Evolutionary conservation across 2,797 vertebrate genomes (phyloP).

Genomic region (Pagetopsis macropterus): DNA sequence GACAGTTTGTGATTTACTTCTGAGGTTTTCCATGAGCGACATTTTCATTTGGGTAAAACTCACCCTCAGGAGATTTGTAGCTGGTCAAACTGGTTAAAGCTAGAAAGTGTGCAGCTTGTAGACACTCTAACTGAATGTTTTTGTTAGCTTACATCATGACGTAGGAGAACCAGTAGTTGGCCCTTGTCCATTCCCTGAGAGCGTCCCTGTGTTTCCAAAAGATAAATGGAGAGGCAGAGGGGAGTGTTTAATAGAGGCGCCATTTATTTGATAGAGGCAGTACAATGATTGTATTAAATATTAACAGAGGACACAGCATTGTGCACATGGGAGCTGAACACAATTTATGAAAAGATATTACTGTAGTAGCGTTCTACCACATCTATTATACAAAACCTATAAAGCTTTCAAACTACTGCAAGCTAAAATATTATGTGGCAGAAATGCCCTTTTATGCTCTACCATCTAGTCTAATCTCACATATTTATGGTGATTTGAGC

Average conservation of each 20-base stretch:
- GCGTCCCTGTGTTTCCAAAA: conserved; percentile 64
- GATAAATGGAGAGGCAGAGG: conserved; percentile 18
- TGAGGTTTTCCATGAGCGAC: conserved; percentile 24
- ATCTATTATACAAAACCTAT: conserved; percentile 61
- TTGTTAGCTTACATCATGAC: conserved; percentile 79
- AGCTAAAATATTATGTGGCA: conserved; percentile 26
- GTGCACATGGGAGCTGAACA: conserved; percentile 53
- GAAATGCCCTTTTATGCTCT: conserved; percentile 31
- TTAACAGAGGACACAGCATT: conserved; percentile 65
- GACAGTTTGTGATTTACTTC: conserved; percentile 37
- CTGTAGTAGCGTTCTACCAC: conserved; percentile 35
- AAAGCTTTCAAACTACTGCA: conserved; percentile 49
- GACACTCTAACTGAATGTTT: conserved; percentile 6
- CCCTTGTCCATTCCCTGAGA: conserved; percentile 69
- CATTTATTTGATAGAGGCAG: conserved; percentile 54
- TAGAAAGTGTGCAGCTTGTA: not conserved
- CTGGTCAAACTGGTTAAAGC: conserved; percentile 5
- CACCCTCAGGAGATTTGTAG: not conserved
- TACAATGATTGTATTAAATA: conserved; percentile 72
- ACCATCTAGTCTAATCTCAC: conserved; percentile 8
- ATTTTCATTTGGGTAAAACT: conserved; percentile 30
- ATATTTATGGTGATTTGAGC: conserved; percentile 19
- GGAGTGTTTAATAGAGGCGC: conserved; percentile 41
- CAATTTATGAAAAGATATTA: conserved; percentile 68
- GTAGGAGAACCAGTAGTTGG: conserved; percentile 77